These are phyloP conservation scores for Hylomyscus alleni DNA, from an alignment of 2,797 vertebrate species.

Conservation along the genomic window DNA sequence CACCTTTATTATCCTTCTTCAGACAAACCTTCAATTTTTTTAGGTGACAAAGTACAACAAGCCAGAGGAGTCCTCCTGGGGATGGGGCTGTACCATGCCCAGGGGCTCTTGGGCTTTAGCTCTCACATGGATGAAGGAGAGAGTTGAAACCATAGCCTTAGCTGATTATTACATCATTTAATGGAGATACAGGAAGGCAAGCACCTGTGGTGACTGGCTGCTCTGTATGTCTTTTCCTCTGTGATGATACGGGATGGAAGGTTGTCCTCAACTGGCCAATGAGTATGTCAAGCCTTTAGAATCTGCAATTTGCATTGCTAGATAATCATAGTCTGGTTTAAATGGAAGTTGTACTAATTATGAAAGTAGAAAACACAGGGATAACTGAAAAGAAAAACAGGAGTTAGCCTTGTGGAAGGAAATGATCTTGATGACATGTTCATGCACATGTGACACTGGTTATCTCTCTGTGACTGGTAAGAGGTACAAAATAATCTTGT, in stretches of 20 bases:
- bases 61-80: background rate
- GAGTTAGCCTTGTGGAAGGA: background rate
- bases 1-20: background rate
- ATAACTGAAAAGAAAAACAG: constrained; percentile 43
- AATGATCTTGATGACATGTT: background rate
- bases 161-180: background rate
- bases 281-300: background rate
- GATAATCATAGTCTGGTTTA: background rate
- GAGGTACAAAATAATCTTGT: background rate
- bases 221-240: fast-evolving
- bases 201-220: background rate
- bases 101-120: background rate
- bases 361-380: constrained; percentile 51
- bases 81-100: background rate
- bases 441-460: background rate
- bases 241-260: background rate
- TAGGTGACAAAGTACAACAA: constrained; percentile 6
- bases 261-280: background rate
- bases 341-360: background rate
- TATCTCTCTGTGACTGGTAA: background rate
- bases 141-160: background rate
- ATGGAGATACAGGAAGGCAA: background rate
- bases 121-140: background rate
- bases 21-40: background rate
- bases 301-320: background rate